Percentiles rank a stretch among this genome's conserved stretches.
These are phyloP conservation scores for Andrena bucephala DNA, from an alignment of 2,888 invertebrate genomes.

Conservation along the genomic window DNA sequence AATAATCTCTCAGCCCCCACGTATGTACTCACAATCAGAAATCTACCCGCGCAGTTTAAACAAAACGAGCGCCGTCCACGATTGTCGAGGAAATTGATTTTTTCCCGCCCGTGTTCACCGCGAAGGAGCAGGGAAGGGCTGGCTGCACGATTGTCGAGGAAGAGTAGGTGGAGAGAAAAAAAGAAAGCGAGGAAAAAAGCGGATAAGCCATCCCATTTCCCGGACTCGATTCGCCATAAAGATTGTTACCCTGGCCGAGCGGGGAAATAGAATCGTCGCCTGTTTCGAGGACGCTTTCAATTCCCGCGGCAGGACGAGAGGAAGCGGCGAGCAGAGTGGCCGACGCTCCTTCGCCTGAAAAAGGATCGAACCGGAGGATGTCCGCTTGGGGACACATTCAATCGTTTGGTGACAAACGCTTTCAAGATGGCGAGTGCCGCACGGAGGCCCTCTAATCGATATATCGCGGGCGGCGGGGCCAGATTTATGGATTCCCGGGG, in stretches of 20 bases:
- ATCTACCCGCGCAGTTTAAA: no score
- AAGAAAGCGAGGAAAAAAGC: conserved; percentile 11
- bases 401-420: conserved; percentile 81
- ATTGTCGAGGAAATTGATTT: conserved; percentile 23
- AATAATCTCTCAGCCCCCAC: no score
- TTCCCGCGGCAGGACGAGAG: conserved; percentile 72
- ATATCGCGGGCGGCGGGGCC: conserved; percentile 50
- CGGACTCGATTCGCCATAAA: conserved; percentile 70
- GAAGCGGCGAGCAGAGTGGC: conserved; percentile 12
- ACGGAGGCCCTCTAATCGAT: conserved; percentile 52
- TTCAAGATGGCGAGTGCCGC: conserved; percentile 73
- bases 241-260: conserved; percentile 66
- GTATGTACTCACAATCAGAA: no score
- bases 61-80: neutral
- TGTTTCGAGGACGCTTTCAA: conserved; percentile 80
- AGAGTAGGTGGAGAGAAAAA: neutral
- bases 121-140: neutral
- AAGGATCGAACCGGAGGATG: conserved; percentile 73
- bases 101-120: neutral
- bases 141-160: no score
- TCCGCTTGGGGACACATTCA: conserved; percentile 85
- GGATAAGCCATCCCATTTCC: conserved; percentile 70
- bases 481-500: conserved; percentile 84
- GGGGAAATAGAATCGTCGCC: conserved; percentile 73
- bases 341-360: conserved; percentile 21